Evolutionary conservation across 2,888 invertebrate genomes (phyloP), one percentile per base, ranked within the genome.

Genomic region (Dynastes hyllus): DNA sequence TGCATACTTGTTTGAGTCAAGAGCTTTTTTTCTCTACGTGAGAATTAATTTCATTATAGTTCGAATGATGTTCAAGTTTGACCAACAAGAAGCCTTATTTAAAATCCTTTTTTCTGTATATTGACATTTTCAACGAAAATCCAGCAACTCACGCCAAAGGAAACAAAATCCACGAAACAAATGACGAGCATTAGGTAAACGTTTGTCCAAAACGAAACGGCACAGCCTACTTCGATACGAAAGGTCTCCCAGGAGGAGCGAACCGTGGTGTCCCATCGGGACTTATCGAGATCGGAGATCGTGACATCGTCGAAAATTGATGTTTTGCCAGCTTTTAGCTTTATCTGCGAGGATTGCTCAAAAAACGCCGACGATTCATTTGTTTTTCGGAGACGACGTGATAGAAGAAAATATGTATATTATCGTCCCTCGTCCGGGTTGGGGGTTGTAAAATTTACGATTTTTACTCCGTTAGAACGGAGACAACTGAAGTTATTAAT

Each of bases 261-360:
- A 32, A 65, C 55, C 76, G 32, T 53, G 66, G 67, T 45, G 69
- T 83, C 85, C 85, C 81, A 81, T 82, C 80, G 85, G 81, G 83
- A 67, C 80, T 86, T 86, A 86, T 86, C 86, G 81, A 83, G 84
- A 84, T 80, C 80, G 78, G 83, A 80, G 81, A 83, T 83, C 82
- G 77, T 69, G 84, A 86, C 86, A 86, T 81, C 81, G 80, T 82
- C 81, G 85, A 86, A 85, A 87, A 87, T 85, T 86, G 86, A 86
- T 87, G 86, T 87, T 87, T 87, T 85, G 86, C 85, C 87, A 86
- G 86, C 85, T 86, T 84, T 85, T 84, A 82, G 75, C 40, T 58
- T 67, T 67, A 55, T 66, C 77, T 61, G 55, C 22, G 58, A 55
- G 61, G 53, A 65, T 70, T 77, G 55, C 51, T 73, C 73, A 73